A percentile compares a stretch with the other conserved stretches of the same genome.
Evolutionary conservation across 2,888 invertebrate genomes (phyloP).

Genomic region (Microctonus brassicae): DNA sequence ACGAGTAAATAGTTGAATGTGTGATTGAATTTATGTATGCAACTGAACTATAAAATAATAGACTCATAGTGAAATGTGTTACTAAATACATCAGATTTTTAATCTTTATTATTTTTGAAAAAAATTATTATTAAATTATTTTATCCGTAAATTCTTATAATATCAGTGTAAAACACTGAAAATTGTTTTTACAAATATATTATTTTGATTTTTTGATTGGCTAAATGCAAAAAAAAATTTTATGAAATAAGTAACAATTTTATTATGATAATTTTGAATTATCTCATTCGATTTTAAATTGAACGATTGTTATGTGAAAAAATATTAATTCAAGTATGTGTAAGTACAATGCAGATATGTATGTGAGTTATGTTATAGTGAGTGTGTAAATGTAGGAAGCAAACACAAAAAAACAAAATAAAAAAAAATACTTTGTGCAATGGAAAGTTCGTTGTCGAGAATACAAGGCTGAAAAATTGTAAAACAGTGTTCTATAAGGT

Average conservation of each 20-base stretch:
- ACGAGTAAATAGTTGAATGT: background rate
- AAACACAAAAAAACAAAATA: background rate
- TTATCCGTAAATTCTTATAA: background rate
- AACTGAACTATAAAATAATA: background rate
- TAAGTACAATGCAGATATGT: background rate
- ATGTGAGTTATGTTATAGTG: background rate
- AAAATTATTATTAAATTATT: background rate
- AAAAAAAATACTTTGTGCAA: slow-evolving; percentile 13
- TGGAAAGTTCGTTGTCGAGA: slow-evolving; percentile 11
- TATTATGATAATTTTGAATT: background rate
- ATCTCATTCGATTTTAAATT: background rate
- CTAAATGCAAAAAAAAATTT: no score
- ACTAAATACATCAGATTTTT: no score
- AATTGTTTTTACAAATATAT: background rate
- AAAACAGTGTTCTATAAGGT: background rate
- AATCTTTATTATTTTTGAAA: no score
- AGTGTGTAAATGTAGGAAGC: background rate
- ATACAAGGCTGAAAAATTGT: slow-evolving; percentile 9
- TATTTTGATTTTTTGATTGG: no score
- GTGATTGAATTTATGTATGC: background rate
- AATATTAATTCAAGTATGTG: background rate
- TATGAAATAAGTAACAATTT: background rate
- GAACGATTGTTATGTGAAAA: background rate
- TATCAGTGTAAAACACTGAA: background rate
- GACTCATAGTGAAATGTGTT: background rate